Percentiles rank a stretch among this genome's conserved stretches.
Evolutionary conservation across 2,797 vertebrate species (phyloP).

Genomic region (Rhodeus uyekii): DNA sequence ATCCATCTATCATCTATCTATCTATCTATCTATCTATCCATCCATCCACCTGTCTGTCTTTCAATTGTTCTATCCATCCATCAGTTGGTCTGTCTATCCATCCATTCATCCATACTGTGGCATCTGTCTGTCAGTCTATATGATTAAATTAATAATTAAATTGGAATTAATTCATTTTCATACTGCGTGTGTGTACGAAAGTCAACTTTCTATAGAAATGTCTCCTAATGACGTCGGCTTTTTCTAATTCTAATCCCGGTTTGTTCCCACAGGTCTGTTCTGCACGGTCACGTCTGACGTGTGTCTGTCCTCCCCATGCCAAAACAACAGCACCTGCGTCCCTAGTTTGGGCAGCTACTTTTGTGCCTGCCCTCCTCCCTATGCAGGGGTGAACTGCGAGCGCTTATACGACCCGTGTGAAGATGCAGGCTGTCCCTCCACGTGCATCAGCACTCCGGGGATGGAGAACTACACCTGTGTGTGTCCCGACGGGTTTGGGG

Average conservation of each 20-base stretch:
- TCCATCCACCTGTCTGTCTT: too few relatives aligned
- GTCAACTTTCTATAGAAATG: not conserved
- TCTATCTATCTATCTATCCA: too few relatives aligned
- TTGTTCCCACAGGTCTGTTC: conserved; percentile 70
- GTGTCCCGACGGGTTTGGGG: conserved; percentile 72
- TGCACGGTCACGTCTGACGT: conserved; percentile 68
- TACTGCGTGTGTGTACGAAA: not conserved
- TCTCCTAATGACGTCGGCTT: not conserved
- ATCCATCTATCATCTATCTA: too few relatives aligned
- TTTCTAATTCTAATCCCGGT: not conserved
- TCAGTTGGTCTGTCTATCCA: too few relatives aligned
- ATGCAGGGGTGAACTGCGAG: conserved; percentile 79
- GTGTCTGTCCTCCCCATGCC: conserved; percentile 82
- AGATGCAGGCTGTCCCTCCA: conserved; percentile 63
- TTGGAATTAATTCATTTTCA: too few relatives aligned
- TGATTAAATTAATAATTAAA: too few relatives aligned
- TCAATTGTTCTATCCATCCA: too few relatives aligned
- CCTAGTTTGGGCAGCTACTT: conserved; percentile 70
- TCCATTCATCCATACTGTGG: too few relatives aligned
- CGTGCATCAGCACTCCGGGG: conserved; percentile 72
- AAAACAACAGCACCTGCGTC: conserved; percentile 80
- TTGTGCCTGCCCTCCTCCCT: conserved; percentile 79
- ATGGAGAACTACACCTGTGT: conserved; percentile 71
- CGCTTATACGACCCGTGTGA: conserved; percentile 76
- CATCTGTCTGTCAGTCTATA: too few relatives aligned